phyloP scores from a whole-genome alignment of 2,797 vertebrate species.

The Avahi laniger region DNA sequence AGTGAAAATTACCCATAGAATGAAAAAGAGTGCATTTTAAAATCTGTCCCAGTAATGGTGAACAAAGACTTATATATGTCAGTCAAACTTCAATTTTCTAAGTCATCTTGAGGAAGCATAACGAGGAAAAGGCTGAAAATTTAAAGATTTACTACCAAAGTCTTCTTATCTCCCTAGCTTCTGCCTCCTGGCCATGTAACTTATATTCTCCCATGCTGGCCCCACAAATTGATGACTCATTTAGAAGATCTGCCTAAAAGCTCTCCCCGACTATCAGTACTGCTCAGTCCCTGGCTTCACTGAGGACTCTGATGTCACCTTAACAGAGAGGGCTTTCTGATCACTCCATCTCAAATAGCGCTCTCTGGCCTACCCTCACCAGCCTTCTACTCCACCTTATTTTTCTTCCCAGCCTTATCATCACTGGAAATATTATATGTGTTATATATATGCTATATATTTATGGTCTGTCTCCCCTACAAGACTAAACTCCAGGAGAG shows the following conservation, averaged over 20 bases:
- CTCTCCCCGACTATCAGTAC: background rate
- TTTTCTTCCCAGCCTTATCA: background rate
- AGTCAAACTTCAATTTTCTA: background rate
- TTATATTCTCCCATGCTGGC: background rate
- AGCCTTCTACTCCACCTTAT: background rate
- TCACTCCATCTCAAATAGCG: background rate
- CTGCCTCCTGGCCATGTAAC: background rate
- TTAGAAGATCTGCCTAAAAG: background rate
- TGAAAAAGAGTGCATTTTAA: background rate
- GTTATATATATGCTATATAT: background rate
- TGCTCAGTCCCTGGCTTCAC: background rate
- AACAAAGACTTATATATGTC: background rate
- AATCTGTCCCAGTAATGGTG: background rate
- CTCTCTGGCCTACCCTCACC: background rate
- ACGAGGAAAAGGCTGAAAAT: background rate
- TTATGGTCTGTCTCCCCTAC: background rate
- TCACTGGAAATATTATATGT: background rate
- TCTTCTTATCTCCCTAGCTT: background rate
- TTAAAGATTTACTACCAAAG: background rate
- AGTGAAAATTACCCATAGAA: background rate
- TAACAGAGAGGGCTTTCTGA: background rate
- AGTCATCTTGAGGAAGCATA: background rate
- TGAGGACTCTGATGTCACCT: background rate
- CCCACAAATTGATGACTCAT: background rate
- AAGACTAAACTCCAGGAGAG: background rate